Conservation (phyloP, 2,113 vertebrate genomes). For the Antidorcas marsupialis region DNA sequence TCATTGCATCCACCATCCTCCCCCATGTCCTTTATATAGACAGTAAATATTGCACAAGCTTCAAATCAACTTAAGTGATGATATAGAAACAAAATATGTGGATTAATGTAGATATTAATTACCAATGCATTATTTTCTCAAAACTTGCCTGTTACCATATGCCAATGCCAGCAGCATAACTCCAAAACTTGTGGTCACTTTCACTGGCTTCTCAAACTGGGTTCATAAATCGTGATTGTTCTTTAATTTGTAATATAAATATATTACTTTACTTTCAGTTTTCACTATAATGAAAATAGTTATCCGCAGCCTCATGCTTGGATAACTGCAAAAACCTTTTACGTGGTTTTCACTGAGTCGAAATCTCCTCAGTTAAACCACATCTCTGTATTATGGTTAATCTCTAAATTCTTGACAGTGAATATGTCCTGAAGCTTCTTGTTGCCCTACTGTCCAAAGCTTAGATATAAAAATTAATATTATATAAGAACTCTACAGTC, state of each 20-base stretch:
- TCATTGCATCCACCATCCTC: not conserved
- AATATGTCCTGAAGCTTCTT: not conserved
- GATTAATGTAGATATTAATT: not conserved
- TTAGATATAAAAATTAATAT: not conserved
- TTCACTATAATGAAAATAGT: not conserved
- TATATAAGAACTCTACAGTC: not conserved
- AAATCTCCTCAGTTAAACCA: not conserved
- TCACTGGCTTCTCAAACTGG: not conserved
- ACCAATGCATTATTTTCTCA: not conserved
- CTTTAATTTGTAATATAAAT: not conserved
- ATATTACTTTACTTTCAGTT: not conserved
- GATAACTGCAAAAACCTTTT: not conserved
- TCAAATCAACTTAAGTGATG: not conserved
- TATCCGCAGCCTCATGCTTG: not conserved
- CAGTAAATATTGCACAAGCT: not conserved
- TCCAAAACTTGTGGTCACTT: not conserved
- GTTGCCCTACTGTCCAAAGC: not conserved
- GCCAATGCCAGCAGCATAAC: not conserved
- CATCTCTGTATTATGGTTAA: not conserved
- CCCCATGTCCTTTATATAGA: not conserved
- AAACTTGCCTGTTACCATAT: not conserved
- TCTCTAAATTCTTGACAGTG: not conserved
- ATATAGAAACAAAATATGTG: not conserved
- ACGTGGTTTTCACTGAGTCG: not conserved
- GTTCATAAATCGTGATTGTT: not conserved